A percentile compares a stretch with the other conserved stretches of the same genome.
Conservation (phyloP, 1,140 invertebrate genomes). For the Trichomalopsis sarcophagae region DNA sequence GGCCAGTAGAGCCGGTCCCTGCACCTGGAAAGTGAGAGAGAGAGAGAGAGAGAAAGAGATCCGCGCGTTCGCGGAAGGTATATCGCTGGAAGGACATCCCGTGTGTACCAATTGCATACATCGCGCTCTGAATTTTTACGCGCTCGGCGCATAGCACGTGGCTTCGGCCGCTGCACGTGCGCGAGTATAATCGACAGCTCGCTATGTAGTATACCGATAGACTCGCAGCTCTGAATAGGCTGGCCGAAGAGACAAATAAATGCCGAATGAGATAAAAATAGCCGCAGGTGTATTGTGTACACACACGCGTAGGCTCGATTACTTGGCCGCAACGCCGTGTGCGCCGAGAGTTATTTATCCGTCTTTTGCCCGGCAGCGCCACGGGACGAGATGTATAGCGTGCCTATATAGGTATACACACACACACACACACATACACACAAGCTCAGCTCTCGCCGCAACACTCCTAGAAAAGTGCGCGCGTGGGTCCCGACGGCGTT, state of each 20-base stretch:
- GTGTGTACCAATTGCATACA: neutral
- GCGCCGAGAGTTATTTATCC: conserved; percentile 70
- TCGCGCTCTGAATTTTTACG: neutral
- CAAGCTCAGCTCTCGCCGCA: conserved; percentile 36
- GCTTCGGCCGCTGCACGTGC: neutral
- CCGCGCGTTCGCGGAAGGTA: neutral
- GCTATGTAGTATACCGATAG: too few relatives aligned
- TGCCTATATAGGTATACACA: conserved; percentile 61
- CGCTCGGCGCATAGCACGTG: neutral
- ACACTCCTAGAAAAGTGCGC: conserved; percentile 57
- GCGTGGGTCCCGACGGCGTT: conserved; percentile 55
- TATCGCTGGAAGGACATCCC: neutral
- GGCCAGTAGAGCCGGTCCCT: neutral
- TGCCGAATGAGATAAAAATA: neutral
- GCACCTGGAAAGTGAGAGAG: neutral
- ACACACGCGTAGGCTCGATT: conserved; percentile 68
- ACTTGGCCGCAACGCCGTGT: conserved; percentile 72
- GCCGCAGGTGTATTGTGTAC: conserved; percentile 57
- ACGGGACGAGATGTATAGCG: conserved; percentile 50
- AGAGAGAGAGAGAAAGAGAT: neutral
- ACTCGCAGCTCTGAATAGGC: neutral
- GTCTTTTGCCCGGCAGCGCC: conserved; percentile 71
- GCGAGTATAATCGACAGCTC: neutral
- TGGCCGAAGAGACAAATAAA: neutral
- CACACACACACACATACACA: neutral